phyloP scores from a whole-genome alignment of 2,888 invertebrate genomes.

The Polymixis flavicincta region DNA sequence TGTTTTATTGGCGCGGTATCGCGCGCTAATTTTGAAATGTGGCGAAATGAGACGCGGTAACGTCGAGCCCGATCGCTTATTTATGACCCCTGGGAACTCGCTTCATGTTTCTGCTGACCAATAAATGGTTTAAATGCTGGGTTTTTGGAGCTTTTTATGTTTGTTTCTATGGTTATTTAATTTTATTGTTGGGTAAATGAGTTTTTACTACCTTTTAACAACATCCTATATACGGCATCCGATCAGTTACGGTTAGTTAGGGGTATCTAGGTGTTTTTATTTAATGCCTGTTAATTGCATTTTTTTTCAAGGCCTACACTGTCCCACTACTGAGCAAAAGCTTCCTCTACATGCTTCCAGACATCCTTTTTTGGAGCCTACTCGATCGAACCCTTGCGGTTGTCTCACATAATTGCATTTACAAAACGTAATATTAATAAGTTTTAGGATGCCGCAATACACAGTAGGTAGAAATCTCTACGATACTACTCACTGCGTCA shows the following conservation, averaged over 20 bases:
- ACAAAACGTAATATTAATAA: neutral
- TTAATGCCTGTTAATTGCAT: too few relatives aligned
- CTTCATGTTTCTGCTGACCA: constrained; percentile 60
- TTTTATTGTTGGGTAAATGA: constrained; percentile 31
- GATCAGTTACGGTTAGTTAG: constrained; percentile 4
- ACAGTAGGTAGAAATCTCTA: neutral
- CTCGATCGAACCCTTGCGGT: too few relatives aligned
- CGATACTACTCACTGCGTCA: neutral
- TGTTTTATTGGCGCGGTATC: constrained; percentile 71
- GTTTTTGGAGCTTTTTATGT: constrained; percentile 62
- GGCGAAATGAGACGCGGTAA: constrained; percentile 75
- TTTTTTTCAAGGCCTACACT: too few relatives aligned
- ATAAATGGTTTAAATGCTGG: constrained; percentile 69
- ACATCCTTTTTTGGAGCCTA: too few relatives aligned
- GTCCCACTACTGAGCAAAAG: too few relatives aligned
- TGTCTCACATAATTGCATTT: neutral
- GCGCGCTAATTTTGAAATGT: constrained; percentile 80
- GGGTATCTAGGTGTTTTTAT: too few relatives aligned
- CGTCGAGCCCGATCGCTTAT: constrained; percentile 62
- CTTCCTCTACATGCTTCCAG: too few relatives aligned
- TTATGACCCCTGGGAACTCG: constrained; percentile 60
- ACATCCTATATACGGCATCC: constrained; percentile 1
- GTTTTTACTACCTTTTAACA: constrained; percentile 22
- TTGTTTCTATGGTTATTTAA: constrained; percentile 43
- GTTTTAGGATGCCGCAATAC: neutral